Base-by-base conservation (phyloP, 2,113 vertebrate genomes). In the Haliaeetus leucogaster region DNA sequence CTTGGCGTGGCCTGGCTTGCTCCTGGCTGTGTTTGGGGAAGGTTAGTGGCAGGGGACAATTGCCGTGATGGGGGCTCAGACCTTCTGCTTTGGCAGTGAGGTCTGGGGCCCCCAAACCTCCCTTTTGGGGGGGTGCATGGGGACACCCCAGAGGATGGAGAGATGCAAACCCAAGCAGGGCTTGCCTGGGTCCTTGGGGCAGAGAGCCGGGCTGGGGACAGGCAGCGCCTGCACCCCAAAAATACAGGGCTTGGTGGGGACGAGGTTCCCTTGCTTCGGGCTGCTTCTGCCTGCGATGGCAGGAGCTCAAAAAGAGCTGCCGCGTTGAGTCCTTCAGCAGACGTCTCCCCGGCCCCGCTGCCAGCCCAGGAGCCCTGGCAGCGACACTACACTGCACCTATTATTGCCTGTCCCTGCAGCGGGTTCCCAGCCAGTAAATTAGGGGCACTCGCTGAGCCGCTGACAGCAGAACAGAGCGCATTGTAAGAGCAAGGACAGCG, bases 401-500 rank as follows among this genome's bases (percentile, higher is more conserved):
- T 95, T 81, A 76, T 92, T 73, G 90, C 93, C 86, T 23, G 56
- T 19, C 66, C 78, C 87, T 48, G 83, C 93, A 3, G 53, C 40
- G 88, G 92, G 81, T 97, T 97, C 97, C 96, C 95, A 95, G 96
- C 76, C 94, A 91, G 96, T 97, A 97, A 97, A 97, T 97, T 92
- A 91, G 94, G 97, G 95, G 90, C 94, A 52, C 43, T 93, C 3
- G 74, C 90, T 10, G 90, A 61, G 91, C 68, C 19, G 59, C 73
- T 89, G 97, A 92, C 93, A 94, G 94, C 94, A 89, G 95, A 97
- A 95, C 96, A 97, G 96, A 93, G 95, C 58, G 19, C 94, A 83
- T 94, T 96, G 97, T 97, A 21, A 40, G 93, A 66, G 95, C 94
- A 6, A 29, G 96, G 95, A 59, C 97, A 84, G 92, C 88, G 66